Conservation (phyloP, 2,888 invertebrate species). For the Galerucella pusilla region DNA sequence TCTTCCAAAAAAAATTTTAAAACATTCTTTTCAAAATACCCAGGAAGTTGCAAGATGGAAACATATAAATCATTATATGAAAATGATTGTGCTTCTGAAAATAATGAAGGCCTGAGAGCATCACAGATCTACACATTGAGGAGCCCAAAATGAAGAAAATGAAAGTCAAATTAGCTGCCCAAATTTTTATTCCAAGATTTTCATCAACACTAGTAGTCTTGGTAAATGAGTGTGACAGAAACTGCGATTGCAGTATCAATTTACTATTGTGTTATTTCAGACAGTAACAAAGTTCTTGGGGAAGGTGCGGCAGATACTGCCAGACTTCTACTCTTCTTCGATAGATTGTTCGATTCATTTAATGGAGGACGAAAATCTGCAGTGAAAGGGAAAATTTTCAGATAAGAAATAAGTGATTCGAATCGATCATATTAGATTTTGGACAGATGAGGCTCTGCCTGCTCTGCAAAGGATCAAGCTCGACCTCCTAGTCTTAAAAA, state of each 20-base stretch:
- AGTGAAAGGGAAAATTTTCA: slow-evolving; percentile 4
- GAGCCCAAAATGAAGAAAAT: background rate
- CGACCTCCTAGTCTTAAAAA: slow-evolving; percentile 4
- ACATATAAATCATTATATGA: slow-evolving; percentile 3
- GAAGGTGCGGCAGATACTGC: slow-evolving; percentile 10
- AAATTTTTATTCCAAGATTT: background rate
- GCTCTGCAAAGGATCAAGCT: background rate
- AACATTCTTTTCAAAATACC: background rate
- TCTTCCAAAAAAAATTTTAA: slow-evolving; percentile 3
- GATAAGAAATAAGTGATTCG: slow-evolving; percentile 15
- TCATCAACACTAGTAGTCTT: background rate
- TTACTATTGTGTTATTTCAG: slow-evolving; percentile 4
- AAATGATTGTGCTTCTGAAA: background rate
- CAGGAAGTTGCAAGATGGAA: slow-evolving; percentile 6
- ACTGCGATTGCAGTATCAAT: background rate
- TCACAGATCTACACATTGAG: slow-evolving; percentile 2
- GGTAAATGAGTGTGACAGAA: background rate
- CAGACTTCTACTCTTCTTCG: slow-evolving; percentile 17
- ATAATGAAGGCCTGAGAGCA: background rate
- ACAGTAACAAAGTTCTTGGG: slow-evolving; percentile 11
- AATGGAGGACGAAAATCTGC: slow-evolving; percentile 10
- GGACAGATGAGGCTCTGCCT: background rate
- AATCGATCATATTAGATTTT: slow-evolving; percentile 12
- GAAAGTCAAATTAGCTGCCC: background rate
- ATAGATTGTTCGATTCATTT: slow-evolving; percentile 8